Evolutionary conservation across 2,888 invertebrate genomes (phyloP).

Genomic region (Cynaeus angustus): DNA sequence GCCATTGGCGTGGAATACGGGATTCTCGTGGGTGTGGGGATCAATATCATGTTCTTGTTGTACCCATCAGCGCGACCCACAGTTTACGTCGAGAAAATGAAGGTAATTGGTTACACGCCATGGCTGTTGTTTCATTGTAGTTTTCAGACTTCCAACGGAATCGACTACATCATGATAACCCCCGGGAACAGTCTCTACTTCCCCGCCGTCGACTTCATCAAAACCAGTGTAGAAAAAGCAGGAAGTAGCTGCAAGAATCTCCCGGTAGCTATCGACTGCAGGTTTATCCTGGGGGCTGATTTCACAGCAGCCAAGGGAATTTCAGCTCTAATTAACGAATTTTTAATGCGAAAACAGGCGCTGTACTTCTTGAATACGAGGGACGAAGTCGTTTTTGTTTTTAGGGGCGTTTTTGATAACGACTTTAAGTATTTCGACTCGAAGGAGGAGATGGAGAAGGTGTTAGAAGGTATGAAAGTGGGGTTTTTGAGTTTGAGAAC

Average conservation of each 20-base stretch:
- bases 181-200: constrained; percentile 88
- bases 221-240: constrained; percentile 84
- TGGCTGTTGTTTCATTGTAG: too few species aligned
- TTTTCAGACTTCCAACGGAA: constrained; percentile 74
- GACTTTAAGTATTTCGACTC: constrained; percentile 77
- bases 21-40: constrained; percentile 86
- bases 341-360: constrained; percentile 81
- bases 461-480: constrained; percentile 74
- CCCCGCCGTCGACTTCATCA: constrained; percentile 88
- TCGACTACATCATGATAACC: constrained; percentile 84
- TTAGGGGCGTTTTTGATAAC: constrained; percentile 79
- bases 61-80: constrained; percentile 89
- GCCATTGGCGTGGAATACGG: constrained; percentile 90
- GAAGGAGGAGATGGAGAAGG: constrained; percentile 76
- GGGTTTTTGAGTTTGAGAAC: too few species aligned
- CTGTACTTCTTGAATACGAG: constrained; percentile 82
- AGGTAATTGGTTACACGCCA: too few species aligned
- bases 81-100: constrained; percentile 81
- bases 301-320: constrained; percentile 92
- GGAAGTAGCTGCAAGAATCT: constrained; percentile 78
- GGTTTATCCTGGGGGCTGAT: constrained; percentile 86
- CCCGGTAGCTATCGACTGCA: constrained; percentile 88
- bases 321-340: constrained; percentile 83
- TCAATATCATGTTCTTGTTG: constrained; percentile 84
- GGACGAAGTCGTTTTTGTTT: constrained; percentile 79